Evolutionary conservation across 2,888 invertebrate species (phyloP).

Genomic region (Eutolmus rufibarbis): DNA sequence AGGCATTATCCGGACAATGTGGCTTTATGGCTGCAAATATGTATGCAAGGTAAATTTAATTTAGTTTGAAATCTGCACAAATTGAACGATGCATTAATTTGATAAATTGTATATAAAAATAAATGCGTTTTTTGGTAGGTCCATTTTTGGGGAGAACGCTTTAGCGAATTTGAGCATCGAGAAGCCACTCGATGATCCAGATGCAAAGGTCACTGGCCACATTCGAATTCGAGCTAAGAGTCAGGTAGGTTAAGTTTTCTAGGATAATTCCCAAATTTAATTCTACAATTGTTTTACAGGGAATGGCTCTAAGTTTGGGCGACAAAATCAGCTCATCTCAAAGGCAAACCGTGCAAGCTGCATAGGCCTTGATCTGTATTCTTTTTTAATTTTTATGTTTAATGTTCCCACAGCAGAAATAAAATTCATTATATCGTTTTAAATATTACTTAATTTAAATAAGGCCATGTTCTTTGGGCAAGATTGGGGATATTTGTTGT

Average conservation of each 20-base stretch:
- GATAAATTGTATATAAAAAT: background rate
- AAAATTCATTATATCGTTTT: background rate
- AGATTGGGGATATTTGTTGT: no score
- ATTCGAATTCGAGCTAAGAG: constrained; percentile 98
- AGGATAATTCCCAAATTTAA: background rate
- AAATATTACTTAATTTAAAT: background rate
- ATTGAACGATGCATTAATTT: no score
- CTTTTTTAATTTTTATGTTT: background rate
- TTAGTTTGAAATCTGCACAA: background rate
- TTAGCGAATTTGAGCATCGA: constrained; percentile 99
- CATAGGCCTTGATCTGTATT: constrained; percentile 50
- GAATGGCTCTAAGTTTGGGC: constrained; percentile 98
- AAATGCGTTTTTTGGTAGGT: constrained; percentile 63
- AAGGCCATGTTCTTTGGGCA: background rate
- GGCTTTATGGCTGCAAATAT: constrained; percentile 99
- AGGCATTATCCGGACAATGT: constrained; percentile 95
- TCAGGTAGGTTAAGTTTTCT: constrained; percentile 70
- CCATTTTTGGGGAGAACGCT: constrained; percentile 98
- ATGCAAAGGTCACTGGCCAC: constrained; percentile 92
- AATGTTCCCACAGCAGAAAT: background rate
- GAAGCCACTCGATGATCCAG: constrained; percentile 85
- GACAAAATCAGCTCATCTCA: constrained; percentile 97
- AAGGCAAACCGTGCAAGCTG: constrained; percentile 67
- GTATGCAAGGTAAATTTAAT: constrained; percentile 75
- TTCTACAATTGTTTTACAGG: constrained; percentile 66